Conservation (phyloP, 2,888 invertebrate genomes). For the Scrobipalpa atriplicella region DNA sequence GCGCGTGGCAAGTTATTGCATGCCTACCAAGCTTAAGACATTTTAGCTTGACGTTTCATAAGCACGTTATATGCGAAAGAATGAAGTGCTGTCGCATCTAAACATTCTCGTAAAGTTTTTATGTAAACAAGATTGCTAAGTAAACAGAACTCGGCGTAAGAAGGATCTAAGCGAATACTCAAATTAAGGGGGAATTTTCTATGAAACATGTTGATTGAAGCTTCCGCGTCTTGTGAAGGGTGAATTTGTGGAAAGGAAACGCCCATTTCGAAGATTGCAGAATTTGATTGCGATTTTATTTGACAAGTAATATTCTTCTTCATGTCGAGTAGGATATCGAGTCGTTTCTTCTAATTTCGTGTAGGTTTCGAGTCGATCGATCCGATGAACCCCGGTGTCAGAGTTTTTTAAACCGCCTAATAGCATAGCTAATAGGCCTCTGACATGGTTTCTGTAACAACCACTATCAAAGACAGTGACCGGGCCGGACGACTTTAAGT, state of each 20-base stretch:
- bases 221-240: background rate
- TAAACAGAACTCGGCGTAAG: background rate
- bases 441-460: too few species aligned
- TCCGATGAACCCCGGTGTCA: too few species aligned
- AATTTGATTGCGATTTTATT: background rate
- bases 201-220: constrained; percentile 3
- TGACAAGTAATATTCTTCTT: too few species aligned
- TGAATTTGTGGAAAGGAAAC: constrained; percentile 4
- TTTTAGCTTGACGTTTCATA: constrained; percentile 28
- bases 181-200: constrained; percentile 11
- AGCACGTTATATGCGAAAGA: constrained; percentile 25
- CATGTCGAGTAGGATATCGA: too few species aligned
- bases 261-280: background rate
- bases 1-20: constrained; percentile 25
- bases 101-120: constrained; percentile 14
- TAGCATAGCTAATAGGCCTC: too few species aligned
- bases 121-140: constrained; percentile 10
- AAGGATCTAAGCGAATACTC: constrained; percentile 2
- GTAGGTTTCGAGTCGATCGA: too few species aligned
- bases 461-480: too few species aligned
- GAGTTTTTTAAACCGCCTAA: too few species aligned
- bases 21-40: constrained; percentile 29
- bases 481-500: too few species aligned
- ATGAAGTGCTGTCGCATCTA: constrained; percentile 14
- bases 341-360: too few species aligned